Percentiles rank a stretch among this genome's conserved stretches.
These are phyloP conservation scores for Micrasema minimum DNA, from an alignment of 1,140 invertebrate species.

Conservation along the genomic window DNA sequence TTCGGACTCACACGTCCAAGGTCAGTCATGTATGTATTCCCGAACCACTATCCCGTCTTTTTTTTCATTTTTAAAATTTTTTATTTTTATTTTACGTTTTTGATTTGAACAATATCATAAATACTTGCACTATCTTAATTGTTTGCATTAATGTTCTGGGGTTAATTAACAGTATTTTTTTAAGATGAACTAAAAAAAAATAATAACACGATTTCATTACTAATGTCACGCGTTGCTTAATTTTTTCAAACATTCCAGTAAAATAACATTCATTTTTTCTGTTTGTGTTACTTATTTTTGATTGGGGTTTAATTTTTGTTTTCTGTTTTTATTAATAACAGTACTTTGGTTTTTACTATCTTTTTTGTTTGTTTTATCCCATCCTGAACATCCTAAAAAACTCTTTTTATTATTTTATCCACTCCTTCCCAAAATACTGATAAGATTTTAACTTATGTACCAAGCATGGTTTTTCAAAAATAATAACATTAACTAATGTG, in stretches of 20 bases:
- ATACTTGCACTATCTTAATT: not conserved
- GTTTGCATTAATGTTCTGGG: no score
- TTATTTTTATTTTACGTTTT: not conserved
- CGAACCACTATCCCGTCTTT: constrained; percentile 52
- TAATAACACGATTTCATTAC: no score
- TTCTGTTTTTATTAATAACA: not conserved
- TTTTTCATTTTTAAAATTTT: constrained; percentile 10
- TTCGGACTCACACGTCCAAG: constrained; percentile 95
- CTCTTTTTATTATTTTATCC: constrained; percentile 21
- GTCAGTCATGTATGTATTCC: constrained; percentile 82
- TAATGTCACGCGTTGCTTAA: no score
- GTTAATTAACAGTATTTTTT: no score
- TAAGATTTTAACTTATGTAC: not conserved
- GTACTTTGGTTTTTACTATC: constrained; percentile 15
- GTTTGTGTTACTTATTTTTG: no score
- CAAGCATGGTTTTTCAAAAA: no score
- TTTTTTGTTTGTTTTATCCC: constrained; percentile 30
- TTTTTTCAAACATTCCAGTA: no score
- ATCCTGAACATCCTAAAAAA: constrained; percentile 16
- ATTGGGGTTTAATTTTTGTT: no score
- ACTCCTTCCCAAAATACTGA: constrained; percentile 16
- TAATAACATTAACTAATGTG: no score
- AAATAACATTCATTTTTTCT: no score
- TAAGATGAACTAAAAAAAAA: no score
- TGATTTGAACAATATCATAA: not conserved